phyloP scores from a whole-genome alignment of 2,888 invertebrate genomes.

The Dicyrtoma fusca region DNA sequence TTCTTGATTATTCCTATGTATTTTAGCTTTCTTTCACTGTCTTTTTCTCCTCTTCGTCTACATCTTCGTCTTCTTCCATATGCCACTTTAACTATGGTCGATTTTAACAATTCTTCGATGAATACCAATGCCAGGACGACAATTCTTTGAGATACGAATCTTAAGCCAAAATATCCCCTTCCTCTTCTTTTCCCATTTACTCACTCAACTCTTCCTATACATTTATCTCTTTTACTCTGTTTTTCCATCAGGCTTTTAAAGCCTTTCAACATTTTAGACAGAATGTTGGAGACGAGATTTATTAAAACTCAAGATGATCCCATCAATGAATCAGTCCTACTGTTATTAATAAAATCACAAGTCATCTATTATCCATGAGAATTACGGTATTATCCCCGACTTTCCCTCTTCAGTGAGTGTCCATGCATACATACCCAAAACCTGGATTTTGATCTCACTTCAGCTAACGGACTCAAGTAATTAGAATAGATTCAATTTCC shows the following conservation, averaged over 20 bases:
- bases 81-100: too few species aligned
- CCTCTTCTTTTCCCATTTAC: background rate
- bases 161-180: conserved; percentile 7
- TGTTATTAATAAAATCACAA: background rate
- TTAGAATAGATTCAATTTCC: too few species aligned
- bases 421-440: too few species aligned
- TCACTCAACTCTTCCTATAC: background rate
- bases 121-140: conserved; percentile 10
- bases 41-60: too few species aligned
- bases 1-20: conserved; percentile 14
- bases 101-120: background rate
- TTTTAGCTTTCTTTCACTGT: too few species aligned
- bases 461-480: too few species aligned
- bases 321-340: background rate
- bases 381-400: background rate
- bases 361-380: too few species aligned
- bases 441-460: too few species aligned
- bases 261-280: background rate
- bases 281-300: background rate
- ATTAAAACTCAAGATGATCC: background rate
- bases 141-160: conserved; percentile 5
- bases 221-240: background rate
- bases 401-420: background rate
- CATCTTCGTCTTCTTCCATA: conserved; percentile 4
- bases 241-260: background rate